phyloP scores from a whole-genome alignment of 2,888 invertebrate species.

The Euplagia quadripunctaria region DNA sequence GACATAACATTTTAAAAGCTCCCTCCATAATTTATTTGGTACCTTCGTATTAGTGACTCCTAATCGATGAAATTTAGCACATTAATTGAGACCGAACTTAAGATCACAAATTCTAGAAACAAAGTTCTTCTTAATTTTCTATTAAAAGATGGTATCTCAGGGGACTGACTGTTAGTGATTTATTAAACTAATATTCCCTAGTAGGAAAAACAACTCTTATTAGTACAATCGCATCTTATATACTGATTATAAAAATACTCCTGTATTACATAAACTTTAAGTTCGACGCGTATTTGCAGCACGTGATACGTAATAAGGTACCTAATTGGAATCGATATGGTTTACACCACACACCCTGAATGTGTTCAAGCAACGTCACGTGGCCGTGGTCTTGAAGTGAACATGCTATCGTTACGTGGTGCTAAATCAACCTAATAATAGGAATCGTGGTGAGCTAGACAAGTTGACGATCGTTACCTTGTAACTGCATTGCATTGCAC shows the following conservation, averaged over 20 bases:
- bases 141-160: no score
- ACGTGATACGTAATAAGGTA: conserved; percentile 28
- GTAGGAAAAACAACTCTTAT: no score
- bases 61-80: no score
- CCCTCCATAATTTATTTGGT: no score
- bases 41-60: no score
- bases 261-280: conserved; percentile 15
- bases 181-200: no score
- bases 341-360: conserved; percentile 13
- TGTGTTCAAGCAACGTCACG: conserved; percentile 15
- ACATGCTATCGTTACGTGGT: neutral
- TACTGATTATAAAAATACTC: neutral
- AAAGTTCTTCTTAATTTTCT: no score
- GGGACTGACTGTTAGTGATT: no score
- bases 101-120: no score
- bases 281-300: neutral
- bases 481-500: conserved; percentile 9
- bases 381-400: conserved; percentile 15
- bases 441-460: neutral
- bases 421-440: conserved; percentile 4
- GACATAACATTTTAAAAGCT: no score
- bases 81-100: no score
- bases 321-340: conserved; percentile 14
- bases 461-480: conserved; percentile 8
- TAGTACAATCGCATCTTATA: neutral